phyloP scores from a whole-genome alignment of 2,888 invertebrate species.

The Rhingia campestris region DNA sequence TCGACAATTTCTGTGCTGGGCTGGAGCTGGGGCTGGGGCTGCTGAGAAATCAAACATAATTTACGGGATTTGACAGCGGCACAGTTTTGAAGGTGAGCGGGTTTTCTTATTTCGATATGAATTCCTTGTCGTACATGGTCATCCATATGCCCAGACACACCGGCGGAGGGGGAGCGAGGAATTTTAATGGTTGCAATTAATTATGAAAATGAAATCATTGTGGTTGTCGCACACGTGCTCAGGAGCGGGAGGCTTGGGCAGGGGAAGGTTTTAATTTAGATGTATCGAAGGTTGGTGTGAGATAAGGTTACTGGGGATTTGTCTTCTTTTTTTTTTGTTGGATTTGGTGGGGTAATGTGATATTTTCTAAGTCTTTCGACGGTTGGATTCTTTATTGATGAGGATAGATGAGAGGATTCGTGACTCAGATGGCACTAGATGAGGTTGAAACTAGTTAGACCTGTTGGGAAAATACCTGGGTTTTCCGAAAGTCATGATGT shows the following conservation, averaged over 20 bases:
- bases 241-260: conserved; percentile 1
- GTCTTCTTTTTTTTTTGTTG: not conserved
- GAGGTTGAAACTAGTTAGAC: no score
- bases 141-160: not conserved
- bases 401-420: no score
- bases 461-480: no score
- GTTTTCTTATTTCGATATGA: conserved; percentile 52
- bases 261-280: conserved; percentile 52
- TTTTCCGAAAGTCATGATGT: no score
- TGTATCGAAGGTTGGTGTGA: conserved; percentile 45
- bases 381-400: no score
- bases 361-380: not conserved
- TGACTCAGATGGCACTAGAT: no score
- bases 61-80: conserved; percentile 61
- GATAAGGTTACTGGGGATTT: conserved; percentile 16
- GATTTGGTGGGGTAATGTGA: conserved; percentile 27
- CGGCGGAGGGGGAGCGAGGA: conserved; percentile 11
- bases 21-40: conserved; percentile 15
- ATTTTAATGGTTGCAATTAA: conserved; percentile 70
- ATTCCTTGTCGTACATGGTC: conserved; percentile 23
- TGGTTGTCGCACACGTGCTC: conserved; percentile 58
- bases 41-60: conserved; percentile 51
- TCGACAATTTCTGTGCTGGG: conserved; percentile 35
- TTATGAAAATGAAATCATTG: conserved; percentile 71
- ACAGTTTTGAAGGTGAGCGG: conserved; percentile 66